phyloP scores from a whole-genome alignment of 2,113 vertebrate genomes.

The Sturnira hondurensis region DNA sequence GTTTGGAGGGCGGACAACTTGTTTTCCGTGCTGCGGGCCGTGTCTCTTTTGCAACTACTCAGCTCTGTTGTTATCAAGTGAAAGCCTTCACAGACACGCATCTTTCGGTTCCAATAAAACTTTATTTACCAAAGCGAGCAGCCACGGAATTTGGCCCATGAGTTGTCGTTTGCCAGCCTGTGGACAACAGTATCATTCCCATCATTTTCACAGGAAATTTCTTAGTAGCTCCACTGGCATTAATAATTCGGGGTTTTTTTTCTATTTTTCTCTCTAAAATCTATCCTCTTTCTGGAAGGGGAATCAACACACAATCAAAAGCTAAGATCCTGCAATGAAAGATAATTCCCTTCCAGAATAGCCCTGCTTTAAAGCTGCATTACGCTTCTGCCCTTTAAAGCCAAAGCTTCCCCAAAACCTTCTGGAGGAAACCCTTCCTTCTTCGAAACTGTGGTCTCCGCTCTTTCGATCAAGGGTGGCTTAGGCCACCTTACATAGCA shows the following conservation, averaged over 20 bases:
- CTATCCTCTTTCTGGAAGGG: not conserved
- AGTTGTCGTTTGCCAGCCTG: rapidly evolving
- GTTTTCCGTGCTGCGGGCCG: not conserved
- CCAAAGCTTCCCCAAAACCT: not conserved
- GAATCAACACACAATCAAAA: not conserved
- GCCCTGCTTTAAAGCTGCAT: not conserved
- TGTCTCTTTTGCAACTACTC: not conserved
- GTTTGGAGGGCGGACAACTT: not conserved
- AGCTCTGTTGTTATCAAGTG: not conserved
- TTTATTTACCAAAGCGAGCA: not conserved
- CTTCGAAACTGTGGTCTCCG: not conserved
- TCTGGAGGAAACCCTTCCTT: not conserved
- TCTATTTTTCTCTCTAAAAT: not conserved
- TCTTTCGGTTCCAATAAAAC: not conserved
- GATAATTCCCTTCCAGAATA: not conserved
- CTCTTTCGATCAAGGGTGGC: not conserved
- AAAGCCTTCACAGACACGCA: not conserved
- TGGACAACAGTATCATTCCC: too few relatives aligned
- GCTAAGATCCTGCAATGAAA: not conserved
- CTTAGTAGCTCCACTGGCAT: not conserved
- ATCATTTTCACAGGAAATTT: not conserved
- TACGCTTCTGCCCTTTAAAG: not conserved
- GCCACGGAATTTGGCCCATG: not conserved
- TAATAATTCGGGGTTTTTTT: not conserved
- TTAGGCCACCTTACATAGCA: not conserved